Base-by-base conservation (phyloP, 2,888 invertebrate genomes). In the Eudemis profundana region DNA sequence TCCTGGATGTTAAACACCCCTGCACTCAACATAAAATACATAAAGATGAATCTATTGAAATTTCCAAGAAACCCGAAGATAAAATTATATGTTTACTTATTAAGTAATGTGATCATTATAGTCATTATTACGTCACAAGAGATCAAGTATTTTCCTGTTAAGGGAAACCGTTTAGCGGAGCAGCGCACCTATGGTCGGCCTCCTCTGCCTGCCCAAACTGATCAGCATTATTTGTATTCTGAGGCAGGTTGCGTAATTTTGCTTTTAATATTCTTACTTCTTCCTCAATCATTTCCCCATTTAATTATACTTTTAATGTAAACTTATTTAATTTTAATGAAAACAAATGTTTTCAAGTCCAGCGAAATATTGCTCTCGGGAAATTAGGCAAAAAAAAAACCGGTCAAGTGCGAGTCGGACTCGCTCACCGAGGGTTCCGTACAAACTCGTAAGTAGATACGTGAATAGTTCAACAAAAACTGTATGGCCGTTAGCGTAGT, bases 211-310 rank as follows among this genome's bases (percentile, higher is more conserved):
- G 19, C 19, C 19, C 44, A 19, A 17, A 10, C 10, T 10, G 44
- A 44, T 21, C 44, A 4, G n/a, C 19, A 19, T 19, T 44, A 44
- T 44, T 44, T 44, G n/a, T 46, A 46, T n/a, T 5, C 21, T 19
- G 46, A 4, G 4, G 10, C 19, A 8, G 19, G 19, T 44, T 44
- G n/a, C 21, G 46, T 12, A 46, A 44, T 46, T n/a, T 46, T 17
- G 1, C 21, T 33, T 33, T 33, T 33, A 33, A 21, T n/a, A 21
- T 46, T 46, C 46, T 46, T 21, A 21, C 46, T 46, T 21, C 21
- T 10, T 33, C 46, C n/a, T 21, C n/a, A 21, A n/a, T 46, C 5
- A n/a, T 21, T 46, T 46, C 5, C 2, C 46, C 46, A 19, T 21
- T 21, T 21, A n/a, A 19, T 21, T 46, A 19, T 46, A 46, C 1